phyloP scores from a whole-genome alignment of 2,113 vertebrate species.

The Oryzias woworae region DNA sequence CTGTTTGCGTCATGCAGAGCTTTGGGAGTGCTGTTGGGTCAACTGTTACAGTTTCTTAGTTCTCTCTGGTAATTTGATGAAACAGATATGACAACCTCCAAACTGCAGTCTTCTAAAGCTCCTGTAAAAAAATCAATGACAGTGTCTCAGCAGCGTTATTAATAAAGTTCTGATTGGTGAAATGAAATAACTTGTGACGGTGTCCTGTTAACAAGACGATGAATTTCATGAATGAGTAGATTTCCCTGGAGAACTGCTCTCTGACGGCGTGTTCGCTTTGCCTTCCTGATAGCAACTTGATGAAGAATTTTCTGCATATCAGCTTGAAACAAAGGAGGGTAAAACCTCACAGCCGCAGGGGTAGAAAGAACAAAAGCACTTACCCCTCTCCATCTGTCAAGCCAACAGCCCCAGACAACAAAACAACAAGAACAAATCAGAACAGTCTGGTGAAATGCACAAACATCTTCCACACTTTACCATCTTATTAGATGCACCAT shows the following conservation, averaged over 20 bases:
- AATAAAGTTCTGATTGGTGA: neutral
- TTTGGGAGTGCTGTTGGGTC: slow-evolving; percentile 4
- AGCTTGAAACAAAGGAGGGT: neutral
- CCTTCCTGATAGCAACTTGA: too few relatives aligned
- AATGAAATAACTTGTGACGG: neutral
- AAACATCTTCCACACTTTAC: slow-evolving; percentile 43
- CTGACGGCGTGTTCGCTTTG: too few relatives aligned
- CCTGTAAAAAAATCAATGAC: slow-evolving; percentile 1
- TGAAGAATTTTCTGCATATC: neutral
- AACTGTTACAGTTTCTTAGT: neutral
- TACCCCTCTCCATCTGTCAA: neutral
- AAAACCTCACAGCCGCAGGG: neutral
- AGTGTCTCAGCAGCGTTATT: neutral
- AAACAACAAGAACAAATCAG: slow-evolving; percentile 7
- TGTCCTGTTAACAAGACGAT: too few relatives aligned
- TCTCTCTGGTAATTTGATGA: slow-evolving; percentile 3
- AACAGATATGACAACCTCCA: neutral
- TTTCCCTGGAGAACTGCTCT: too few relatives aligned
- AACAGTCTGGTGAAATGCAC: slow-evolving; percentile 16
- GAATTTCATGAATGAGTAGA: too few relatives aligned
- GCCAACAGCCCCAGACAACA: slow-evolving; percentile 7
- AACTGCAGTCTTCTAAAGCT: neutral
- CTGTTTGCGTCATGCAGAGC: neutral
- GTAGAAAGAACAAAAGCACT: neutral
- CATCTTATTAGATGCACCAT: slow-evolving; percentile 58